Percentiles rank a stretch among this genome's conserved stretches.
Conservation (phyloP, 2,888 invertebrate genomes). For the Psylliodes chrysocephalus region DNA sequence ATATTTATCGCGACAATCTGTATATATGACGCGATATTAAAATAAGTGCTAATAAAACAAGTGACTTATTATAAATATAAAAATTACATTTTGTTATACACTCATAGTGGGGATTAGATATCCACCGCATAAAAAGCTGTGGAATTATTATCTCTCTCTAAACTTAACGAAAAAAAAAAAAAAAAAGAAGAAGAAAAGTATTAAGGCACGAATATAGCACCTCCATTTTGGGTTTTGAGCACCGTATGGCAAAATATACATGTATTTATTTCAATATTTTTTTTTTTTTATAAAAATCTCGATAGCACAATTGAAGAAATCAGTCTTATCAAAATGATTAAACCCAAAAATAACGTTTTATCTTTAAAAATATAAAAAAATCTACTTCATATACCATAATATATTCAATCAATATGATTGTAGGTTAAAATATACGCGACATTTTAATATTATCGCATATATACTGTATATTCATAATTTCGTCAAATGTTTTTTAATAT, state of each 20-base stretch:
- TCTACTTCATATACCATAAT: not conserved
- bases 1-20: too few relatives aligned
- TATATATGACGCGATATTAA: too few relatives aligned
- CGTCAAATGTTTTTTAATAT: not conserved
- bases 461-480: not conserved
- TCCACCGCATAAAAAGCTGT: not conserved
- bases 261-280: not conserved
- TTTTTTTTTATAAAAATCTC: not conserved
- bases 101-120: not conserved
- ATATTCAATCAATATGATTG: slow-evolving; percentile 15
- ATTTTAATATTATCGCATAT: not conserved
- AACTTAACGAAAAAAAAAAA: too few relatives aligned
- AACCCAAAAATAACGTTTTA: not conserved
- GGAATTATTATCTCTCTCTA: slow-evolving; percentile 1
- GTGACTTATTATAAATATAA: not conserved
- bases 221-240: not conserved
- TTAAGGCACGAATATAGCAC: not conserved
- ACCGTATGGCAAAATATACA: slow-evolving; percentile 5
- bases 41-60: slow-evolving; percentile 2
- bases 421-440: not conserved
- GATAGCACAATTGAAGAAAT: slow-evolving; percentile 7
- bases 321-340: slow-evolving; percentile 10
- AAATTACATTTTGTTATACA: not conserved
- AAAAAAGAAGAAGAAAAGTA: too few relatives aligned
- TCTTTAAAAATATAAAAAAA: slow-evolving; percentile 7